Evolutionary conservation across 2,797 vertebrate species (phyloP).

Genomic region (Luscinia megarhynchos): DNA sequence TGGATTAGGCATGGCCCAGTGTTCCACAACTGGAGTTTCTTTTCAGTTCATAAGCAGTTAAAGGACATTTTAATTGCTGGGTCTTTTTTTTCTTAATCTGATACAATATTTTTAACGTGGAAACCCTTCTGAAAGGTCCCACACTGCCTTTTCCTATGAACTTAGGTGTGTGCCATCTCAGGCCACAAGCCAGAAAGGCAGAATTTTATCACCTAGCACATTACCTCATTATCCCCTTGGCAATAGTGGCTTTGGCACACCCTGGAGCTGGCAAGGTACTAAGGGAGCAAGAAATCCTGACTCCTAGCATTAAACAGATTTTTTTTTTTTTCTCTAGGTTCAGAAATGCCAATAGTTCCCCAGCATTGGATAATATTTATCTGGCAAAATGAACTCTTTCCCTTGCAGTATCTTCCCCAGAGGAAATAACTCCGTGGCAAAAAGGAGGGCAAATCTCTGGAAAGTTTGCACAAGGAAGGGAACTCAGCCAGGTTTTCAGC

Average conservation of each 20-base stretch:
- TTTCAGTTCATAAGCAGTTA: conserved; percentile 26
- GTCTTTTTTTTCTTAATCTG: not conserved
- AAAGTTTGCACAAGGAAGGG: conserved; percentile 22
- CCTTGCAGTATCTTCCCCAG: not conserved
- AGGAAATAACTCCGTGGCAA: not conserved
- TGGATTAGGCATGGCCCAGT: conserved; percentile 61
- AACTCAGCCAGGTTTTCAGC: conserved; percentile 34
- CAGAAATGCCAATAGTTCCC: not conserved
- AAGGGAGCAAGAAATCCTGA: conserved; percentile 22
- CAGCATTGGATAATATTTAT: not conserved
- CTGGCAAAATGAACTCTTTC: not conserved
- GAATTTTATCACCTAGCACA: conserved; percentile 38
- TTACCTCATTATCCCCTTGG: conserved; percentile 64
- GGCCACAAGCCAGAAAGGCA: not conserved
- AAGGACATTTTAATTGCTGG: not conserved
- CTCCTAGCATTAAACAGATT: not conserved
- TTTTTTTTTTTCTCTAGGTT: not conserved
- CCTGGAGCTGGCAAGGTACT: conserved; percentile 10
- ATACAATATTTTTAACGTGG: not conserved
- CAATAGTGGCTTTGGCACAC: conserved; percentile 55
- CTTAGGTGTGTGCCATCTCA: conserved; percentile 14
- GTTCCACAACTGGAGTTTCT: conserved; percentile 40
- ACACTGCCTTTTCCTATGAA: not conserved
- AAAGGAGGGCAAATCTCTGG: conserved; percentile 27
- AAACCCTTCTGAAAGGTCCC: conserved; percentile 1